Percentiles rank a stretch among this genome's conserved stretches.
phyloP scores from a whole-genome alignment of 2,797 vertebrate genomes.

The Darevskia mixta region DNA sequence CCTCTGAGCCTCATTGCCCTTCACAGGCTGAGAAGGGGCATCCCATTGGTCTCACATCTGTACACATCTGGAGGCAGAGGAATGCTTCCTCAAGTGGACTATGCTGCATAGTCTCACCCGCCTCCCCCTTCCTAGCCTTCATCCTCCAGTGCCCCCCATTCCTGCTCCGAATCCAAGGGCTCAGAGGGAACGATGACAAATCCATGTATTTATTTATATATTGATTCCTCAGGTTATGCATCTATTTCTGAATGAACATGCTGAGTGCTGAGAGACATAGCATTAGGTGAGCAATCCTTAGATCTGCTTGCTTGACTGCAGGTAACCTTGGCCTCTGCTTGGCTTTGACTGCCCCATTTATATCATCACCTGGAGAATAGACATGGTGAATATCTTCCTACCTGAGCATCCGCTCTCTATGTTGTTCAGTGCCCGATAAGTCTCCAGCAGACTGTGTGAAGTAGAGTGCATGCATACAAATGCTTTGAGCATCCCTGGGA shows the following conservation, averaged over 20 bases:
- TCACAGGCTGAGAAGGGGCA: too few species aligned
- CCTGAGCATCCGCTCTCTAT: slow-evolving; percentile 61
- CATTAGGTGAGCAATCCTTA: slow-evolving; percentile 24
- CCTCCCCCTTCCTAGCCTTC: too few species aligned
- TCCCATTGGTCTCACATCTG: too few species aligned
- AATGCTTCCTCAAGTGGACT: too few species aligned
- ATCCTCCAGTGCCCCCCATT: too few species aligned
- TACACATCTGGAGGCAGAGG: too few species aligned
- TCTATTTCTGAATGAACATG: not conserved
- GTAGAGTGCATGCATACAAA: slow-evolving; percentile 59
- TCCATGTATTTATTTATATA: not conserved
- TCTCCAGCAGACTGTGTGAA: slow-evolving; percentile 64
- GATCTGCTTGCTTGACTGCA: slow-evolving; percentile 35
- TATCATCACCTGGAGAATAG: slow-evolving; percentile 59
- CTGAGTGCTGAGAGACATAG: not conserved
- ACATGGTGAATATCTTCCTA: slow-evolving; percentile 64
- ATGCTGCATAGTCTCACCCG: too few species aligned
- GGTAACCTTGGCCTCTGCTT: slow-evolving; percentile 55
- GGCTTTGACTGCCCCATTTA: slow-evolving; percentile 53
- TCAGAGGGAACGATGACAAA: not conserved
- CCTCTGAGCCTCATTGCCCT: too few species aligned
- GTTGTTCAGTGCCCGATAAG: slow-evolving; percentile 48
- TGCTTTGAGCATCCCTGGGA: slow-evolving; percentile 20
- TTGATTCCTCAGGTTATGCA: not conserved
- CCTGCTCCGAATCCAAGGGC: too few species aligned